Percentiles rank a stretch among this genome's conserved stretches.
These are phyloP conservation scores for Apoda limacodes DNA, from an alignment of 2,888 invertebrate species.

Conservation along the genomic window DNA sequence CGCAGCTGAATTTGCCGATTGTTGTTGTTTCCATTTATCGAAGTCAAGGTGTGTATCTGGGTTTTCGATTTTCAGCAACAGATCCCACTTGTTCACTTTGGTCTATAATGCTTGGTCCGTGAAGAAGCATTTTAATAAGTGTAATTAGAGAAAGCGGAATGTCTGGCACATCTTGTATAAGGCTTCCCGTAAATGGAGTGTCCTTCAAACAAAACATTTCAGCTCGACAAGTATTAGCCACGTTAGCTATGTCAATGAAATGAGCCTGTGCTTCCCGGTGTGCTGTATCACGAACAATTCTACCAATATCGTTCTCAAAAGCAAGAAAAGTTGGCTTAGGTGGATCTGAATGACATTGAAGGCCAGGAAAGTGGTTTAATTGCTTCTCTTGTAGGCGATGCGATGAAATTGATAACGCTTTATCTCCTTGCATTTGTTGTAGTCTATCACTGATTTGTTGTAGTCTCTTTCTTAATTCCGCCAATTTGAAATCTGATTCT, in stretches of 20 bases:
- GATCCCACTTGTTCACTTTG: constrained; percentile 3
- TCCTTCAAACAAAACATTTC: constrained; percentile 7
- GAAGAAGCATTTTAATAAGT: constrained; percentile 10
- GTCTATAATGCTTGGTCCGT: constrained; percentile 9
- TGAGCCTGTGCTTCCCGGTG: constrained; percentile 3
- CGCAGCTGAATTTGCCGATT: constrained; percentile 3
- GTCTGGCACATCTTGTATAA: constrained; percentile 6
- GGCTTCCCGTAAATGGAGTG: constrained; percentile 7
- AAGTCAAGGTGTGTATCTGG: no score
- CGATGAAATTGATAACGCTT: constrained; percentile 8
- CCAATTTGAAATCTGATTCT: constrained; percentile 4
- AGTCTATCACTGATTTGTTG: constrained; percentile 7
- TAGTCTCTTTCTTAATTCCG: constrained; percentile 6
- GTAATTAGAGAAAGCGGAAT: constrained; percentile 8
- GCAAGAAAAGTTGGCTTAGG: constrained; percentile 10
- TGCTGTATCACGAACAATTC: constrained; percentile 8
- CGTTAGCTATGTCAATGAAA: constrained; percentile 7
- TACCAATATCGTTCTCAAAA: constrained; percentile 10
- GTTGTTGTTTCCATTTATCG: constrained; percentile 4
- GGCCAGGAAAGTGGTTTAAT: constrained; percentile 8
- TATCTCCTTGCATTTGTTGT: constrained; percentile 8
- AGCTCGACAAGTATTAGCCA: constrained; percentile 7
- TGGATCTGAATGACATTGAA: constrained; percentile 8
- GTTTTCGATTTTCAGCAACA: no score
- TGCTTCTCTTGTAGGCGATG: constrained; percentile 5